phyloP scores from a whole-genome alignment of 1,140 invertebrate genomes.

The Saccostrea cuccullata region DNA sequence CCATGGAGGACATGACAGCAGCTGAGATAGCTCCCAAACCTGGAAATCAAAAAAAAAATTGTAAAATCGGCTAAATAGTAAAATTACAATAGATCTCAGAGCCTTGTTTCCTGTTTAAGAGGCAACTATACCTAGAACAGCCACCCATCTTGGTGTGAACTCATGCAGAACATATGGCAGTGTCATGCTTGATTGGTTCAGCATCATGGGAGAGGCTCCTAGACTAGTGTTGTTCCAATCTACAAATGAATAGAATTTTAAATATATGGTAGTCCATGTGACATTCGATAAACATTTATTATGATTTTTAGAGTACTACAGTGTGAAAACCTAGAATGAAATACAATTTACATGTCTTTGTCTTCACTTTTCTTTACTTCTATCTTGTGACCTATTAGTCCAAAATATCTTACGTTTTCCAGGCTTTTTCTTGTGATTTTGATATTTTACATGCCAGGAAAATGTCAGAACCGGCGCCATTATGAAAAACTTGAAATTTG shows the following conservation, averaged over 20 bases:
- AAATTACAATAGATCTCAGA: neutral
- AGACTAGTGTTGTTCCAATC: slow-evolving; percentile 73
- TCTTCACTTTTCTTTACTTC: neutral
- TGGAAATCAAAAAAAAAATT: slow-evolving; percentile 50
- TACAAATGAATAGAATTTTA: slow-evolving; percentile 50
- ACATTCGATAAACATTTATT: too few relatives aligned
- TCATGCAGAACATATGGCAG: slow-evolving; percentile 72
- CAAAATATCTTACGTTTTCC: too few relatives aligned
- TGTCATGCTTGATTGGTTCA: slow-evolving; percentile 64
- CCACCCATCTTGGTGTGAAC: slow-evolving; percentile 70
- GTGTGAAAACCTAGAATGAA: too few relatives aligned
- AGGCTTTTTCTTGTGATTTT: too few relatives aligned
- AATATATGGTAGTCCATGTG: neutral
- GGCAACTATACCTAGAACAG: slow-evolving; percentile 68
- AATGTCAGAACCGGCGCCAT: too few relatives aligned
- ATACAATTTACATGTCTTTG: neutral
- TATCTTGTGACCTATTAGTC: too few relatives aligned
- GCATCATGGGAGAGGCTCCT: slow-evolving; percentile 67
- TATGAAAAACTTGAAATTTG: too few relatives aligned
- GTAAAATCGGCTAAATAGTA: neutral
- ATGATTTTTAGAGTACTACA: neutral
- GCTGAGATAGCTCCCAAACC: slow-evolving; percentile 74
- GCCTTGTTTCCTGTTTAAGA: neutral
- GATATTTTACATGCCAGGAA: too few relatives aligned
- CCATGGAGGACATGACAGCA: slow-evolving; percentile 77